These are phyloP conservation scores for Tribolium castaneum DNA, from an alignment of 1,140 invertebrate genomes.

Conservation along the genomic window DNA sequence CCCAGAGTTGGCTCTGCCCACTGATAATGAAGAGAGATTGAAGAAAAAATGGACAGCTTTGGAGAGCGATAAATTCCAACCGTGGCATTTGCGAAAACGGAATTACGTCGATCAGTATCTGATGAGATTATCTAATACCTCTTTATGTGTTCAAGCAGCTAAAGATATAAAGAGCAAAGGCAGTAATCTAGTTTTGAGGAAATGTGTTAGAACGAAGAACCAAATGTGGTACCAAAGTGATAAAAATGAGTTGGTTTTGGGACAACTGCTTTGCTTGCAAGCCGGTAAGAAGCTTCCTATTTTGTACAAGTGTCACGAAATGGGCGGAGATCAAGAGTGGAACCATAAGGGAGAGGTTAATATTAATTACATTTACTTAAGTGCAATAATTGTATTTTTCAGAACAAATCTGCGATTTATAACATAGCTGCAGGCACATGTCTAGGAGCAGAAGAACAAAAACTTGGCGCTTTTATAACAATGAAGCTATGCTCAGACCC, in stretches of 20 bases:
- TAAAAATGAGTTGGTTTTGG: constrained; percentile 86
- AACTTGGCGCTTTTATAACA: constrained; percentile 68
- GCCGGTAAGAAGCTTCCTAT: constrained; percentile 73
- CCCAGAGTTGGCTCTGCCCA: constrained; percentile 80
- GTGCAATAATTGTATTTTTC: constrained; percentile 42
- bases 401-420: constrained; percentile 82
- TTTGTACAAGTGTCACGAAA: constrained; percentile 92
- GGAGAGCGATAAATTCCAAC: constrained; percentile 76
- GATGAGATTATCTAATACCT: constrained; percentile 76
- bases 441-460: constrained; percentile 70
- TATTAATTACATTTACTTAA: not conserved
- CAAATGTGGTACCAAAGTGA: constrained; percentile 92
- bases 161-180: constrained; percentile 86
- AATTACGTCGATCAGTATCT: constrained; percentile 81
- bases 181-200: constrained; percentile 74
- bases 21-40: constrained; percentile 68
- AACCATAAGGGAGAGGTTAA: constrained; percentile 76
- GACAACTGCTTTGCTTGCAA: constrained; percentile 87
- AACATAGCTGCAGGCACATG: constrained; percentile 89
- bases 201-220: constrained; percentile 75
- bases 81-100: constrained; percentile 82
- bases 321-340: constrained; percentile 92
- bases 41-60: constrained; percentile 72
- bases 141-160: constrained; percentile 81
- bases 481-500: constrained; percentile 80